Percentiles rank a stretch among this genome's conserved stretches.
Conservation (phyloP, 1,140 invertebrate genomes). For the Drosophila subpulchrella region DNA sequence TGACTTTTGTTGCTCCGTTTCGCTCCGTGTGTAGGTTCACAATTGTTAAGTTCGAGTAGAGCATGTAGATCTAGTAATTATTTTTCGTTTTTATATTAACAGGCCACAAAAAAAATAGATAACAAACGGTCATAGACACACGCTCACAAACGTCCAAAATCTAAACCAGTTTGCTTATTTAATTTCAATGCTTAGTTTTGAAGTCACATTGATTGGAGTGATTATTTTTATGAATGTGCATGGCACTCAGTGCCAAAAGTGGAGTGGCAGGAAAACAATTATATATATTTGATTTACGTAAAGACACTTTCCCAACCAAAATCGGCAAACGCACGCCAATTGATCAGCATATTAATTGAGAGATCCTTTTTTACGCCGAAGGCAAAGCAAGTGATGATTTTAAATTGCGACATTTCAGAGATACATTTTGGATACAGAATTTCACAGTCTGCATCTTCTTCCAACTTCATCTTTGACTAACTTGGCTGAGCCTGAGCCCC, state of each 20-base stretch:
- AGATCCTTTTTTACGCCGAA: slow-evolving; percentile 5
- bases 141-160: slow-evolving; percentile 13
- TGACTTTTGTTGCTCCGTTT: slow-evolving; percentile 57
- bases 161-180: slow-evolving; percentile 74
- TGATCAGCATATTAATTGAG: slow-evolving; percentile 1
- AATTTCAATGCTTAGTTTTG: slow-evolving; percentile 73
- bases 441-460: slow-evolving; percentile 5
- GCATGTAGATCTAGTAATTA: slow-evolving; percentile 70
- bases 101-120: slow-evolving; percentile 40
- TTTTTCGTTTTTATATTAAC: slow-evolving; percentile 72
- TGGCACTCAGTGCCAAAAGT: slow-evolving; percentile 19
- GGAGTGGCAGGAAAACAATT: slow-evolving; percentile 16
- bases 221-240: slow-evolving; percentile 61
- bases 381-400: slow-evolving; percentile 1
- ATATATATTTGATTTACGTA: slow-evolving; percentile 1
- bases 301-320: not conserved
- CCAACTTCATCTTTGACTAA: slow-evolving; percentile 33
- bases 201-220: slow-evolving; percentile 72
- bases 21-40: slow-evolving; percentile 62
- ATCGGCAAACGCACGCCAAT: not conserved
- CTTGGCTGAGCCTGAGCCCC: slow-evolving; percentile 19
- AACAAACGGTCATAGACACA: slow-evolving; percentile 29
- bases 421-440: slow-evolving; percentile 6
- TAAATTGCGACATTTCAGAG: slow-evolving; percentile 8
- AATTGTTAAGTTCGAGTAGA: slow-evolving; percentile 65